Percentiles rank a stretch among this genome's conserved stretches.
These are phyloP conservation scores for Desmodus rotundus DNA, from an alignment of 2,113 vertebrate species.

Conservation along the genomic window DNA sequence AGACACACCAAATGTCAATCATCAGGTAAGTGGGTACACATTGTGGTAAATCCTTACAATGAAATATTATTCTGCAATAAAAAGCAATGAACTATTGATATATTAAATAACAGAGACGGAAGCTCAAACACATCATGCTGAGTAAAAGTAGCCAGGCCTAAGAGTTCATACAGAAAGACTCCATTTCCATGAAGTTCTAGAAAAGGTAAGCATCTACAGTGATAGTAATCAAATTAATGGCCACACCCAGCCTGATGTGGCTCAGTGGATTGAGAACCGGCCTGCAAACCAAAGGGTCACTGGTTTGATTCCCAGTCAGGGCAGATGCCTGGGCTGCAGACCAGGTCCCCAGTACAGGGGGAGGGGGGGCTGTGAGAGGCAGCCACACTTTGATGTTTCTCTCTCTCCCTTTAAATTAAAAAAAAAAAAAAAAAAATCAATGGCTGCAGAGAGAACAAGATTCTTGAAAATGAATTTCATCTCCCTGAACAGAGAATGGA, in stretches of 20 bases:
- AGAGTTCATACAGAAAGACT: neutral
- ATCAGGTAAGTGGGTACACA: neutral
- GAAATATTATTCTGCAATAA: neutral
- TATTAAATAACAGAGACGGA: neutral
- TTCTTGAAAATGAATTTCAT: neutral
- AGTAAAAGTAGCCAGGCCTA: neutral
- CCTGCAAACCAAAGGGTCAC: too few relatives aligned
- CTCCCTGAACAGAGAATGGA: neutral
- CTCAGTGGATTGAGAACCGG: too few relatives aligned
- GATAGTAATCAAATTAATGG: too few relatives aligned
- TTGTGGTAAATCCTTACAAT: neutral
- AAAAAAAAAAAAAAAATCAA: neutral
- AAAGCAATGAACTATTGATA: neutral
- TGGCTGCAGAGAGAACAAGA: neutral
- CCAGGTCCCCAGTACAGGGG: too few relatives aligned
- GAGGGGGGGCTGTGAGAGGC: too few relatives aligned
- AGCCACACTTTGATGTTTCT: too few relatives aligned
- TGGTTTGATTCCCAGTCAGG: too few relatives aligned
- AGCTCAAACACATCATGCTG: neutral
- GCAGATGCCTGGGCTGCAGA: too few relatives aligned
- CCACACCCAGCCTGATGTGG: too few relatives aligned
- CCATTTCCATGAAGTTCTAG: too few relatives aligned
- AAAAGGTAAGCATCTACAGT: too few relatives aligned
- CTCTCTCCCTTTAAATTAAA: too few relatives aligned
- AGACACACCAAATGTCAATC: neutral